Percentiles rank a stretch among this genome's conserved stretches.
phyloP scores from a whole-genome alignment of 2,113 vertebrate species.

The Phasianus colchicus region DNA sequence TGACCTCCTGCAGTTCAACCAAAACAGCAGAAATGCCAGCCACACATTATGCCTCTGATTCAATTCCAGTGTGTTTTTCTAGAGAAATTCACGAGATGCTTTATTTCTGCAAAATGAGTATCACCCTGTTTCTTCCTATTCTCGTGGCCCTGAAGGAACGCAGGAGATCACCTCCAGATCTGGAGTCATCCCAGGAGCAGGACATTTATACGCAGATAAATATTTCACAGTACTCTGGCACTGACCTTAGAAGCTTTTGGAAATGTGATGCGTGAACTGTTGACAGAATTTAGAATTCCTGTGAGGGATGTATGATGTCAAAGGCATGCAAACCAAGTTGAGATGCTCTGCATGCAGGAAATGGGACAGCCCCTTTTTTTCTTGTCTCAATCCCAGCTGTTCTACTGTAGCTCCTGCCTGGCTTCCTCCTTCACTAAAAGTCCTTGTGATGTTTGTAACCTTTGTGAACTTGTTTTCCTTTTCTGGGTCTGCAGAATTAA shows the following conservation, averaged over 20 bases:
- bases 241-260: not conserved
- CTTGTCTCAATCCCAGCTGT: not conserved
- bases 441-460: not conserved
- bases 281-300: not conserved
- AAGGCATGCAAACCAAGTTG: not conserved
- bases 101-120: not conserved
- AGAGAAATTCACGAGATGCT: not conserved
- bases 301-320: not conserved
- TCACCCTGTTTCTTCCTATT: not conserved
- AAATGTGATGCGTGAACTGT: not conserved
- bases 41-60: not conserved
- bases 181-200: not conserved
- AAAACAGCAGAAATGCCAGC: not conserved
- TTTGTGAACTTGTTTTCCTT: not conserved
- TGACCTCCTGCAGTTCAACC: not conserved
- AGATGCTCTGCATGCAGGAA: not conserved
- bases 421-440: not conserved
- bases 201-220: not conserved
- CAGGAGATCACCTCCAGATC: not conserved
- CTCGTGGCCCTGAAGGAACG: not conserved
- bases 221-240: not conserved
- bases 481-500: not conserved
- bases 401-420: slow-evolving; percentile 1
- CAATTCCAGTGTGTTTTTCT: not conserved
- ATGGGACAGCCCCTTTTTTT: not conserved